phyloP scores from a whole-genome alignment of 2,888 invertebrate species.

The Trisateles emortualis region DNA sequence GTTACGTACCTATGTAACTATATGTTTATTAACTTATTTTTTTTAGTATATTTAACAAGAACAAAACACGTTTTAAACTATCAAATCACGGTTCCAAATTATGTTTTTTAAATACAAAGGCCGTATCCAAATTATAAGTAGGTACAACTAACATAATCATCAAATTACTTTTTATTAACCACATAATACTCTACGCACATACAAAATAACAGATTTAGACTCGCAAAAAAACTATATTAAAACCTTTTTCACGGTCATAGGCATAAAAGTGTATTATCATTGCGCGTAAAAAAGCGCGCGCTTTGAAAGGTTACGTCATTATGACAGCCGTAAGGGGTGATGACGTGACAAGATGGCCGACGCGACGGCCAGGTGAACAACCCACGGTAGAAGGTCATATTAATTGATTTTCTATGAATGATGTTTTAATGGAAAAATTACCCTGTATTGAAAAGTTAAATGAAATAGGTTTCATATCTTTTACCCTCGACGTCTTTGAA shows the following conservation, averaged over 20 bases:
- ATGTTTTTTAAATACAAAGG: neutral
- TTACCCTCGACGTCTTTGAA: neutral
- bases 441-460: neutral
- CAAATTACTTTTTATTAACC: conserved; percentile 1
- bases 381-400: conserved; percentile 18
- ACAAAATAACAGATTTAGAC: neutral
- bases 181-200: neutral
- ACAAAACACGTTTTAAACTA: neutral
- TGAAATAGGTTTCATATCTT: neutral
- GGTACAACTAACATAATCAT: neutral
- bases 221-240: conserved; percentile 15
- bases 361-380: conserved; percentile 49
- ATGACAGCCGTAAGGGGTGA: conserved; percentile 37
- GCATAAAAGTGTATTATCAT: conserved; percentile 6
- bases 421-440: conserved; percentile 8
- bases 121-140: neutral
- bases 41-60: neutral
- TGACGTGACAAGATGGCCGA: conserved; percentile 50
- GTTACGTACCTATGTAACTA: neutral
- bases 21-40: neutral
- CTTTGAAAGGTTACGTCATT: conserved; percentile 38
- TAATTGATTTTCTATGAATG: conserved; percentile 24
- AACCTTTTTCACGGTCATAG: conserved; percentile 32
- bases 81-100: neutral
- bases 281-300: conserved; percentile 16